These are phyloP conservation scores for Drosophila parvula DNA, from an alignment of 1,140 invertebrate genomes.

Conservation along the genomic window DNA sequence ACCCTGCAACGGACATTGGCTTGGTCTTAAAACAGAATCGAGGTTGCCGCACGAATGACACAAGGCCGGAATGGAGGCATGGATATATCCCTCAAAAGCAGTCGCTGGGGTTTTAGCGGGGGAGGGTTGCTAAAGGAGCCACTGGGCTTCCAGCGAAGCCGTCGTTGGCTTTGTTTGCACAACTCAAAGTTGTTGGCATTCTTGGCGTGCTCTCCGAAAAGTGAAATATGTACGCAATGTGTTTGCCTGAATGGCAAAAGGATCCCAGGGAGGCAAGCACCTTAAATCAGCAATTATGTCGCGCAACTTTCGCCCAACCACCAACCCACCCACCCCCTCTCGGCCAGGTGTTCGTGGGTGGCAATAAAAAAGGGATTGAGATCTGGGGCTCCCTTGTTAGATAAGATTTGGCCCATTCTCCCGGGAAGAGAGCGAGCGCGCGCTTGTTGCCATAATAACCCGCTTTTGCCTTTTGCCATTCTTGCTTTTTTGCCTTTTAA, in stretches of 20 bases:
- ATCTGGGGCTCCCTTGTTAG: constrained; percentile 40
- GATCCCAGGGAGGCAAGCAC: constrained; percentile 13
- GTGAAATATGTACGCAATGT: constrained; percentile 64
- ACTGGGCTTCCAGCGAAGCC: constrained; percentile 11
- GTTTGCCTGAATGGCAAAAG: constrained; percentile 37
- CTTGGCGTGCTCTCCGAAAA: constrained; percentile 48
- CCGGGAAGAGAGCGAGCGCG: not conserved
- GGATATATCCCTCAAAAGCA: constrained; percentile 16
- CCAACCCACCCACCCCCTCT: not conserved
- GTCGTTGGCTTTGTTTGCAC: constrained; percentile 45
- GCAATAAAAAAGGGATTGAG: constrained; percentile 58
- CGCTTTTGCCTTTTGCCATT: constrained; percentile 48
- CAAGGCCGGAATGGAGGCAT: constrained; percentile 10
- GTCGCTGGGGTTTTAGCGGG: constrained; percentile 6
- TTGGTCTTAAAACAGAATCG: constrained; percentile 36
- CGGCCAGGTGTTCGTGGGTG: constrained; percentile 16
- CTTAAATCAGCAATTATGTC: constrained; percentile 69
- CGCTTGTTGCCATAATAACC: constrained; percentile 61
- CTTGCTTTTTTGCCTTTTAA: constrained; percentile 64
- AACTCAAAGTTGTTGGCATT: constrained; percentile 56
- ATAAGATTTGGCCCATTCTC: constrained; percentile 47
- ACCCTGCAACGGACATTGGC: constrained; percentile 33
- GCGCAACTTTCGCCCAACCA: constrained; percentile 48
- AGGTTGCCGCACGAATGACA: constrained; percentile 50
- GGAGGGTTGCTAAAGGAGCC: not conserved